These are phyloP conservation scores for Scaptodrosophila latifasciaeformis DNA, from an alignment of 2,888 invertebrate genomes.

Conservation along the genomic window DNA sequence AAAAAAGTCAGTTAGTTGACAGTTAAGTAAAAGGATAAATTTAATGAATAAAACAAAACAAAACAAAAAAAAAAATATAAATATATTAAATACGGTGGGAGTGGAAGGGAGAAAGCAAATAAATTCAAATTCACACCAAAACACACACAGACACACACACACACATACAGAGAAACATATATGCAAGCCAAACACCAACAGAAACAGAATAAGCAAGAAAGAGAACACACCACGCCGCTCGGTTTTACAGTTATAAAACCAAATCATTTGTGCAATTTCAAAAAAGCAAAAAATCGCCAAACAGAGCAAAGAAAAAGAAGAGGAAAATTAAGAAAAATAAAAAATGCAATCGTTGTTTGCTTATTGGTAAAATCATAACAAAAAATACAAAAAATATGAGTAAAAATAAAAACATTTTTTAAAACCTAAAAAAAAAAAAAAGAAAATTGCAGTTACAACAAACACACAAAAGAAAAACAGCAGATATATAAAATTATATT, in stretches of 20 bases:
- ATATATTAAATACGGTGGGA: slow-evolving; percentile 17
- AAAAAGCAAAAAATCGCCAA: too few species aligned
- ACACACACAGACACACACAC: slow-evolving; percentile 17
- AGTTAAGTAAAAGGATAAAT: slow-evolving; percentile 43
- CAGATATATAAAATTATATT: background rate
- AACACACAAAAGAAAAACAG: slow-evolving; percentile 7
- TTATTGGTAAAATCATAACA: slow-evolving; percentile 1
- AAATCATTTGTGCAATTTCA: too few species aligned
- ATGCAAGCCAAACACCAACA: slow-evolving; percentile 12
- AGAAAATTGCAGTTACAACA: too few species aligned
- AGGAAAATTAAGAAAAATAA: background rate
- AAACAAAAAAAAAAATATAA: slow-evolving; percentile 12
- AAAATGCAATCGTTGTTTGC: slow-evolving; percentile 4
- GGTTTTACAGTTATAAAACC: too few species aligned
- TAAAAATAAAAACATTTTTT: too few species aligned
- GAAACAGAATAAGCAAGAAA: slow-evolving; percentile 2
- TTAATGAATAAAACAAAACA: slow-evolving; percentile 8
- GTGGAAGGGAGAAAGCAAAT: slow-evolving; percentile 45
- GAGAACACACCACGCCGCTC: slow-evolving; percentile 3
- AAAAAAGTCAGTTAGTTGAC: slow-evolving; percentile 42
- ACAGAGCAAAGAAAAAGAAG: background rate
- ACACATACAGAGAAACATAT: slow-evolving; percentile 18
- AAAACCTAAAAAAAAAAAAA: too few species aligned
- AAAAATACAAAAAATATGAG: background rate
- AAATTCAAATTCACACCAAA: slow-evolving; percentile 3